Conservation (phyloP, 2,113 vertebrate species). For the Centropristis striata region DNA sequence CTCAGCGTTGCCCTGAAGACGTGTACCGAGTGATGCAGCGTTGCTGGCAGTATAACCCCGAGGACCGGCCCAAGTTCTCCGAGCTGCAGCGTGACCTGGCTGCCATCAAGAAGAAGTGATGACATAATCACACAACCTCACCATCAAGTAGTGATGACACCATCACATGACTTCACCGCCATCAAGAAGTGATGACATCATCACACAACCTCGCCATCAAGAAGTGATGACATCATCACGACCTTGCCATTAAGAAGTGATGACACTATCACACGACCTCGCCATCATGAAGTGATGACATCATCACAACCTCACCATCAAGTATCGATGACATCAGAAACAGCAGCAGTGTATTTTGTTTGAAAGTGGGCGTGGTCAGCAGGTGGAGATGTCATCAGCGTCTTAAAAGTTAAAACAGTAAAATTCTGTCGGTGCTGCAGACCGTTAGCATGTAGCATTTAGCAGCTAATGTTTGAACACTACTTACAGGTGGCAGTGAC, state of each 20-base stretch:
- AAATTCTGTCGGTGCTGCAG: too few species aligned
- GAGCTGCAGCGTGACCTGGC: slow-evolving; percentile 93
- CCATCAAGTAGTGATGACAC: neutral
- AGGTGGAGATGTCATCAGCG: neutral
- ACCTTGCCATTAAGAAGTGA: neutral
- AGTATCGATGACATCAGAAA: neutral
- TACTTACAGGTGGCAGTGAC: too few species aligned
- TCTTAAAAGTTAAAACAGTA: too few species aligned
- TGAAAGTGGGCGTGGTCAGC: neutral
- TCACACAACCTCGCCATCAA: slow-evolving; percentile 89
- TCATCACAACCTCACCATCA: neutral
- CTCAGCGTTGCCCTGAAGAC: slow-evolving; percentile 96
- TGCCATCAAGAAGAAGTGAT: slow-evolving; percentile 90
- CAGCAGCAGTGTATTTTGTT: neutral
- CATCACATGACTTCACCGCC: neutral
- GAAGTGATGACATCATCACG: slow-evolving; percentile 76
- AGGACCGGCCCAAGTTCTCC: slow-evolving; percentile 93
- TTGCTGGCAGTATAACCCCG: slow-evolving; percentile 97
- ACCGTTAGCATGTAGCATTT: too few species aligned
- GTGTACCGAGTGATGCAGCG: slow-evolving; percentile 94
- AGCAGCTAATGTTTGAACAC: too few species aligned
- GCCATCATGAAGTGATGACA: slow-evolving; percentile 84
- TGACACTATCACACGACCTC: slow-evolving; percentile 80
- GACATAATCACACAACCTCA: slow-evolving; percentile 5
- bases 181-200: neutral